A percentile compares a stretch with the other conserved stretches of the same genome.
These are phyloP conservation scores for Myotis myotis DNA, from an alignment of 2,797 vertebrate genomes.

Conservation along the genomic window DNA sequence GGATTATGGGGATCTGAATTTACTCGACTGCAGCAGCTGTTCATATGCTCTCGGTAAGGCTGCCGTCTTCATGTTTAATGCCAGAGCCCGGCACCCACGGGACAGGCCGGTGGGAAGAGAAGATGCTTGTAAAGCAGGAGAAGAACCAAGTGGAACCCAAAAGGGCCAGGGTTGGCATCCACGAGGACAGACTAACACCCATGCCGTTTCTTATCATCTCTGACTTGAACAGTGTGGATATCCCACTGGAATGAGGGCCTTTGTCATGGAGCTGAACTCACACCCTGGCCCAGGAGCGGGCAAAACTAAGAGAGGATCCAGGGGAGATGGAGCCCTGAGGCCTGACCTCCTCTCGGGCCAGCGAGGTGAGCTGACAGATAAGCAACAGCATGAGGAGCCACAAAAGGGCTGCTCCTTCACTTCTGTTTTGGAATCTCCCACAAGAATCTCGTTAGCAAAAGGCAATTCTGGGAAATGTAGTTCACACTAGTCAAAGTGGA, in stretches of 20 bases:
- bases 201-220: background rate
- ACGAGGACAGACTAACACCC: too few species aligned
- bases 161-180: background rate
- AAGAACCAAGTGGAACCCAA: background rate
- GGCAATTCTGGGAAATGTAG: background rate
- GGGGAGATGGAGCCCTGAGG: too few species aligned
- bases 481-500: background rate
- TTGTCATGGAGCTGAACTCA: background rate
- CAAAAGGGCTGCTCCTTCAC: background rate
- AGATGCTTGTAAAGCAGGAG: background rate
- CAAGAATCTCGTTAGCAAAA: background rate
- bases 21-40: background rate
- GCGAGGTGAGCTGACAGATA: background rate
- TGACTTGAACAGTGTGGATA: background rate
- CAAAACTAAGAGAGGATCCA: background rate
- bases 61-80: background rate
- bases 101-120: background rate
- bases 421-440: too few species aligned
- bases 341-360: background rate
- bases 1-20: background rate
- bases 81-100: too few species aligned
- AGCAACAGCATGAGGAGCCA: background rate
- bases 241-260: background rate
- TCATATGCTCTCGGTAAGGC: background rate
- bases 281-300: accelerated